phyloP scores from a whole-genome alignment of 1,140 invertebrate genomes.

The Diorhabda elongata region DNA sequence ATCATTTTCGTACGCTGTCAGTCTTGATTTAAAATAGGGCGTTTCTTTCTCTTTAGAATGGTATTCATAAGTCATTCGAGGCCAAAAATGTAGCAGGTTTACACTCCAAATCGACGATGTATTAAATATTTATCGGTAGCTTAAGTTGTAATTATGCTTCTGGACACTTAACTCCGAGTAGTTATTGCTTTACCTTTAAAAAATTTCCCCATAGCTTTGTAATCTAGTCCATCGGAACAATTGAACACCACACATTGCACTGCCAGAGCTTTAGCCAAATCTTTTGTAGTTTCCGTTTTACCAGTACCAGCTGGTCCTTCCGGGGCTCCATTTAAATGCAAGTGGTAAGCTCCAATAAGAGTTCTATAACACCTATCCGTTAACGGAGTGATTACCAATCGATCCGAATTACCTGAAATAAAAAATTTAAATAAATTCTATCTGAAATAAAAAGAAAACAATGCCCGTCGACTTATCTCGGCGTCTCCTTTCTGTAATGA shows the following conservation, averaged over 20 bases:
- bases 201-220: slow-evolving; percentile 90
- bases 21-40: too few species aligned
- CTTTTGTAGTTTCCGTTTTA: slow-evolving; percentile 63
- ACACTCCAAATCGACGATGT: too few species aligned
- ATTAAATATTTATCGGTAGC: too few species aligned
- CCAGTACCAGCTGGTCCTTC: slow-evolving; percentile 74
- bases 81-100: too few species aligned
- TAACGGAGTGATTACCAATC: slow-evolving; percentile 76
- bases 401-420: slow-evolving; percentile 56
- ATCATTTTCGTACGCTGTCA: too few species aligned
- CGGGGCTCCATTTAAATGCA: slow-evolving; percentile 83
- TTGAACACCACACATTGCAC: slow-evolving; percentile 93
- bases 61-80: too few species aligned
- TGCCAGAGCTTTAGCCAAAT: slow-evolving; percentile 83
- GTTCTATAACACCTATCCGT: slow-evolving; percentile 85
- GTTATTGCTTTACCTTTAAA: slow-evolving; percentile 58
- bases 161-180: too few species aligned
- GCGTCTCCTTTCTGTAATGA: too few species aligned
- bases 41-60: too few species aligned
- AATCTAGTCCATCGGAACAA: slow-evolving; percentile 90
- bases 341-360: slow-evolving; percentile 80
- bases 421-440: not conserved
- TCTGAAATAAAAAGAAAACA: too few species aligned
- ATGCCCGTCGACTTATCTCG: too few species aligned
- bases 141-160: too few species aligned